Evolutionary conservation across 2,113 vertebrate genomes (phyloP).

Genomic region (Turdus rufiventris): DNA sequence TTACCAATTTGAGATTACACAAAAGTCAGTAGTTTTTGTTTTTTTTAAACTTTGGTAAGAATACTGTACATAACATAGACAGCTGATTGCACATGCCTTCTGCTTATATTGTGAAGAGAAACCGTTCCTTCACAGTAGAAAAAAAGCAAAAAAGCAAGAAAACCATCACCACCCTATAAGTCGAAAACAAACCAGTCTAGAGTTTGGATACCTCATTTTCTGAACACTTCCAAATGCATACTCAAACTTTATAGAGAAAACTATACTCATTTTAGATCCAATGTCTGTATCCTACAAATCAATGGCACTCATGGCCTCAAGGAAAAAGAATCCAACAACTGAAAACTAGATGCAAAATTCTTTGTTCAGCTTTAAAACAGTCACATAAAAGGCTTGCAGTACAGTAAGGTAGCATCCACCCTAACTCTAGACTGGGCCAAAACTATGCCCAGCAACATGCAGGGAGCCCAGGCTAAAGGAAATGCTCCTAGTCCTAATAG

Average conservation of each 20-base stretch:
- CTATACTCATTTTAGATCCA: neutral
- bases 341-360: neutral
- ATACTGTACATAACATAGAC: neutral
- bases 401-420: neutral
- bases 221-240: neutral
- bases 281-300: neutral
- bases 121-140: neutral
- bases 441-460: neutral
- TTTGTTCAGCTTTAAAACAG: neutral
- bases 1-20: neutral
- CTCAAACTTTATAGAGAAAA: neutral
- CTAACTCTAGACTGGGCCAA: neutral
- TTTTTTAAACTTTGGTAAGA: neutral
- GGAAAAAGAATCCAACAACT: neutral
- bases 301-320: neutral
- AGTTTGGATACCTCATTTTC: neutral
- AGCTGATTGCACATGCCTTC: neutral
- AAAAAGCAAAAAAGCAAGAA: neutral
- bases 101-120: neutral
- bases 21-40: fast-evolving
- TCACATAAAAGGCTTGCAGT: neutral
- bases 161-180: neutral
- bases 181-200: neutral
- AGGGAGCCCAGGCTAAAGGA: neutral
- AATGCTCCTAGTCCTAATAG: neutral